These are phyloP conservation scores for Hyla sarda DNA, from an alignment of 2,113 vertebrate genomes.

Conservation along the genomic window DNA sequence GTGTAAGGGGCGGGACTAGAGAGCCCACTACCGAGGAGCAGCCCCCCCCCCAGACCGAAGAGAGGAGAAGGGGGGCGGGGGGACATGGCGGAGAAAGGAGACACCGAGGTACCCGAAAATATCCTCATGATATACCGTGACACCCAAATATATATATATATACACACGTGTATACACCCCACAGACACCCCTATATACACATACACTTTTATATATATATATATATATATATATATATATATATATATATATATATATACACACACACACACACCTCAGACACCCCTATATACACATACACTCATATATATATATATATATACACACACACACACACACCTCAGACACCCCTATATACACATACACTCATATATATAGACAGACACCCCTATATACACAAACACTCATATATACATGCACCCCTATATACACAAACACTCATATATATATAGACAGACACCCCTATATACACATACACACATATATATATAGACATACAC, in stretches of 20 bases:
- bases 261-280: not conserved
- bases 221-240: too few relatives aligned
- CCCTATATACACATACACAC: too few relatives aligned
- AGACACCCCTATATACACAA: too few relatives aligned
- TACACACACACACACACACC: too few relatives aligned
- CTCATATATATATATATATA: too few relatives aligned
- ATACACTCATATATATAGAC: too few relatives aligned
- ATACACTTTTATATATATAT: not conserved
- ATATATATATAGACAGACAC: not conserved
- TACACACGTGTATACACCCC: not conserved
- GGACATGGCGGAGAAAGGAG: slow-evolving; percentile 52
- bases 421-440: not conserved
- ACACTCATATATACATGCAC: not conserved
- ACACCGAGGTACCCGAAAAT: slow-evolving; percentile 30
- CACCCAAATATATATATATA: not conserved
- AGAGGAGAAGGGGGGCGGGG: not conserved
- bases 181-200: too few relatives aligned
- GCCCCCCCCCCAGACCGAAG: slow-evolving; percentile 13
- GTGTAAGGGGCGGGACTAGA: slow-evolving; percentile 9
- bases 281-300: too few relatives aligned
- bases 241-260: not conserved
- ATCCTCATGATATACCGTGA: not conserved
- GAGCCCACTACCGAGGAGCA: not conserved
- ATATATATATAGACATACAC: too few relatives aligned
- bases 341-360: too few relatives aligned